A percentile compares a stretch with the other conserved stretches of the same genome.
Conservation (phyloP, 2,797 vertebrate species). For the Perdix hodgsoniae region DNA sequence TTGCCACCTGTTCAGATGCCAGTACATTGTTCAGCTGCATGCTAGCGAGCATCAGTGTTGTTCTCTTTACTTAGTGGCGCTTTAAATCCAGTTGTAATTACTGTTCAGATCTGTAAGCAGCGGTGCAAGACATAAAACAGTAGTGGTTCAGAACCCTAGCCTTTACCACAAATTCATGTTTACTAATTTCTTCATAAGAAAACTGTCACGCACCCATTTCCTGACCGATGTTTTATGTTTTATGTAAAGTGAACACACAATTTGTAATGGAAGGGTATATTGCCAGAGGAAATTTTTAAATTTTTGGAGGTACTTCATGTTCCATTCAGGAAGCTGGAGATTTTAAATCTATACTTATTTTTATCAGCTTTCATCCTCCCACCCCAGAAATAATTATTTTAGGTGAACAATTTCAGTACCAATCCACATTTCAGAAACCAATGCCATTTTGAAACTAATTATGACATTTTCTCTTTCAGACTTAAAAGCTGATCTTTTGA, state of each 20-base stretch:
- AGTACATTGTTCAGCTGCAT: background rate
- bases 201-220: background rate
- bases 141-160: background rate
- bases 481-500: conserved; percentile 54
- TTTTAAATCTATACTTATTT: background rate
- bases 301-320: background rate
- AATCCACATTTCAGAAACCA: background rate
- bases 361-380: background rate
- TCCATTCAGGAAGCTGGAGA: background rate
- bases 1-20: background rate
- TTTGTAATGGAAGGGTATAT: background rate
- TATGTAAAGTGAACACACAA: background rate
- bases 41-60: background rate
- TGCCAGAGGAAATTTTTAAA: background rate
- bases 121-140: background rate
- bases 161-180: background rate
- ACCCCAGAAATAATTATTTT: background rate
- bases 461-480: background rate
- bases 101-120: background rate
- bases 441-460: background rate
- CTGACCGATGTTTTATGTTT: background rate
- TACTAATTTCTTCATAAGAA: background rate
- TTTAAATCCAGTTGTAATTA: conserved; percentile 30
- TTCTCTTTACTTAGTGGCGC: background rate
- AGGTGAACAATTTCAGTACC: background rate